Evolutionary conservation across 2,888 invertebrate genomes (phyloP), one percentile per base, ranked within the genome.

Genomic region (Cremastinae sp.): DNA sequence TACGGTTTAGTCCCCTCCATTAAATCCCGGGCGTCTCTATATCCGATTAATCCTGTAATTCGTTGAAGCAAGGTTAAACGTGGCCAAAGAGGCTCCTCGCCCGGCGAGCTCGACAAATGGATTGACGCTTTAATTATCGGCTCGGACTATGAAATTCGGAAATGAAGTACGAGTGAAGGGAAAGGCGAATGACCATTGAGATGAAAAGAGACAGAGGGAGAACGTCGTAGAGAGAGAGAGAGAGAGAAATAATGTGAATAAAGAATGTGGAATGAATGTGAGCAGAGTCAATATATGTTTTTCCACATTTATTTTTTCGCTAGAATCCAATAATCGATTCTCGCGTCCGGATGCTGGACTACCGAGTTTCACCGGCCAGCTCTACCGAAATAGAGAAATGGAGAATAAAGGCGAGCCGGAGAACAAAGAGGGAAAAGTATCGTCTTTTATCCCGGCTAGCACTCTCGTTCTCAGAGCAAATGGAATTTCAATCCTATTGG

Each of bases 311-410:
- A 61, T 41, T 22, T 56, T 80, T 81, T 78, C 79, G 49, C 66
- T 71, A 74, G 81, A 80, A 82, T 79, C 81, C 82, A 81, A 84
- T 83, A 83, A 82, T 83, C 83, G 83, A 84, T 80, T 71, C 71
- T 73, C 59, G 70, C 74, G 53, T 38, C 62, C 73, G 65, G 59
- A 70, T 65, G 18, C 54, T 72, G 47, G 53, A 61, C 18, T 58
- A 47, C 62, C 77, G 71, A 70, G 72, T 59, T 65, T 45, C 66
- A 22, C 56, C 53, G 64, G 71, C 78, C 58, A 47, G 64, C 64
- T 65, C 68, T 64, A 64, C 47, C 58, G 74, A 75, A 34, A 58
- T 51, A 28, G 28, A 28, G 28, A 28, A 28, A 28, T 28, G 28
- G 28, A 28, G 28, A 28, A 5, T 2, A 28, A 28, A 28, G 28